Conservation (phyloP, 2,797 vertebrate genomes). For the Argya squamiceps region DNA sequence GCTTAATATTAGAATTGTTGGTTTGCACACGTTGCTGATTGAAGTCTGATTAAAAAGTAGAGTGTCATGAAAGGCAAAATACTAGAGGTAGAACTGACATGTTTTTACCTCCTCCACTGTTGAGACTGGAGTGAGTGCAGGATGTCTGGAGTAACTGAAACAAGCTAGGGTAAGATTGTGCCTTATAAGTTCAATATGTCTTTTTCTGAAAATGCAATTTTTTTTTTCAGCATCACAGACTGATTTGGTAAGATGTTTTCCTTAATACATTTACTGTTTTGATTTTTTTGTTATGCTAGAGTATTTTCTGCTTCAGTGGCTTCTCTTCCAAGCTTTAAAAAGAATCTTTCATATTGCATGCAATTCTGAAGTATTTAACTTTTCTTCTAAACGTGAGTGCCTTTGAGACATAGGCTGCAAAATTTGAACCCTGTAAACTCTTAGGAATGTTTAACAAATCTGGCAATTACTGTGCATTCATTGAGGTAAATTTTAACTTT, state of each 20-base stretch:
- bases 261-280: neutral
- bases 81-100: neutral
- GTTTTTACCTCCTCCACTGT: neutral
- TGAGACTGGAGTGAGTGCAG: neutral
- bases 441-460: neutral
- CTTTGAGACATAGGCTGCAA: neutral
- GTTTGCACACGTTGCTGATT: neutral
- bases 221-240: constrained; percentile 56
- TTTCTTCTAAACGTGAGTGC: neutral
- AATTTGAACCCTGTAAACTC: neutral
- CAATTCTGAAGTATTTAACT: neutral
- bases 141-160: neutral
- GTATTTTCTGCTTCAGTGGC: neutral
- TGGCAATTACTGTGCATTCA: neutral
- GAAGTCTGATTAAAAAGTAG: neutral
- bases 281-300: neutral
- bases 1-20: neutral
- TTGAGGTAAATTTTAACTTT: neutral
- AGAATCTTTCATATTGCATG: neutral
- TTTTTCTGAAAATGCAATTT: constrained; percentile 36
- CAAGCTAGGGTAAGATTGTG: neutral
- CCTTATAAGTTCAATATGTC: neutral
- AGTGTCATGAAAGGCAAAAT: neutral
- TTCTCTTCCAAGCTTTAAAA: neutral
- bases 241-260: constrained; percentile 72